phyloP scores from a whole-genome alignment of 1,140 invertebrate genomes.

The Zaprionus camerounensis region DNA sequence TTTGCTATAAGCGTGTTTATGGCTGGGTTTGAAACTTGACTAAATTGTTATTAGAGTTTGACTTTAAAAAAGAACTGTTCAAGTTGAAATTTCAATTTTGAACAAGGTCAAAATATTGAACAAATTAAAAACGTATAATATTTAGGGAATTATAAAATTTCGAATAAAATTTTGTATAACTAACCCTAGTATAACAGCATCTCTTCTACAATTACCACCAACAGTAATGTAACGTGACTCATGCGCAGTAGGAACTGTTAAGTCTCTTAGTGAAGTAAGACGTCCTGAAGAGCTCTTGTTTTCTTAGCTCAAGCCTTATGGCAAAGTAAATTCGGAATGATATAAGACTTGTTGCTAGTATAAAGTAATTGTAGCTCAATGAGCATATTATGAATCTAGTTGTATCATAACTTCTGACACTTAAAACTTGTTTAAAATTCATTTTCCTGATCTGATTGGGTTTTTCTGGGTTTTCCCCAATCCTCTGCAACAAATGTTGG shows the following conservation, averaged over 20 bases:
- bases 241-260: constrained; percentile 5
- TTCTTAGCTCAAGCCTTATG: not conserved
- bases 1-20: constrained; percentile 22
- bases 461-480: no score
- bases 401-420: no score
- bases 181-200: not conserved
- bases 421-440: not conserved
- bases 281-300: not conserved
- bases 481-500: no score
- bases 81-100: not conserved
- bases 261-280: not conserved
- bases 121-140: no score
- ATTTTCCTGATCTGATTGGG: no score
- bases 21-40: constrained; percentile 21
- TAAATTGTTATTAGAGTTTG: not conserved
- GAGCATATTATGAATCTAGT: no score
- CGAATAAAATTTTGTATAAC: not conserved
- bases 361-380: not conserved
- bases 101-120: no score
- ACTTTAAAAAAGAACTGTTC: not conserved
- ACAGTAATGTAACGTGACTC: not conserved
- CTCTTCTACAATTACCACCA: not conserved
- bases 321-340: constrained; percentile 8
- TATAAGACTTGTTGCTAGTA: constrained; percentile 29
- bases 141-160: not conserved